Base-by-base conservation (phyloP, 2,797 vertebrate species). In the Ptychobarbus kaznakovi region DNA sequence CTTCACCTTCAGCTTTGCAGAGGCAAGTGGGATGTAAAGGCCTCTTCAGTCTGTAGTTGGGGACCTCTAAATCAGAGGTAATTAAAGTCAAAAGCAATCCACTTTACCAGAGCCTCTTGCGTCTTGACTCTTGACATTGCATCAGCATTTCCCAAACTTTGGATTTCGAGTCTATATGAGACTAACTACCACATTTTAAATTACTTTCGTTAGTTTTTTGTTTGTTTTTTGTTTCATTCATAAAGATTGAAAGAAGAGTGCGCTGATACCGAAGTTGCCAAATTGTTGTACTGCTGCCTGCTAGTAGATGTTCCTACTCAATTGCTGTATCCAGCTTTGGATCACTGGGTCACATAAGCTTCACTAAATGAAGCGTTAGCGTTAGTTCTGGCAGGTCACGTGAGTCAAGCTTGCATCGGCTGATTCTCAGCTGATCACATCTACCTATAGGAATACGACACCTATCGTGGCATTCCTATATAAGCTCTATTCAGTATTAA, bases 41-140 rank as follows among this genome's bases (percentile, higher is more conserved):
- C 38, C 61, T 53, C 82, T 68, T 65, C 22, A 83, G 9, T 8
- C 40, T n/a, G 20, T 44, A 58, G 51, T 58, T 58, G 20, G 13
- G 22, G 16, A 84, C 61, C 32, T 79, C 42, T 49, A 56, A 76
- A 76, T 87, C 83, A 87, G 38, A 46, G 15, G 53, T 80, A 87
- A 87, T 87, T 85, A 75, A 73, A 25, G 10, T 28, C 68, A 69
- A 7, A 88, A 40, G 66, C 28, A 75, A 82, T 63, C 16, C 42
- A 83, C 70, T 85, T 88, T 87, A 35, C 66, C 51, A 83, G 46
- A 32, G 83, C 68, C 38, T 46, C 73, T 84, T 83, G 76, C 38
- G 53, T 35, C 49, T 61, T 51, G 32, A 63, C 61, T 25, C 72
- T 44, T 86, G 82, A 89, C 85, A 80, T 80, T 88, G 42, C 4